Conservation (phyloP, 2,888 invertebrate species). For the Phalera bucephala region DNA sequence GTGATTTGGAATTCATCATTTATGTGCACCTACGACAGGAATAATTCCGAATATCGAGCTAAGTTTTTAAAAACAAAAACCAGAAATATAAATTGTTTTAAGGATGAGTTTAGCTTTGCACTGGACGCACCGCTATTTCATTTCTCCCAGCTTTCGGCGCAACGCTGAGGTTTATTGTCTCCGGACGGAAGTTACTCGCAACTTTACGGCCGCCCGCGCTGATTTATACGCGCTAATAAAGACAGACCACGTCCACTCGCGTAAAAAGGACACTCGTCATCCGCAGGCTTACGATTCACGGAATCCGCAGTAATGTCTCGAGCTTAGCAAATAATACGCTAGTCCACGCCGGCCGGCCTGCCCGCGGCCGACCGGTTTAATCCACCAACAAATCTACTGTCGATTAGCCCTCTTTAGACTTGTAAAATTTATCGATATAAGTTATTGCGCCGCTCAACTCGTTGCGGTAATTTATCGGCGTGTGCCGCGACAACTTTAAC, state of each 20-base stretch:
- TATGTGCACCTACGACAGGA: too few species aligned
- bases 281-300: constrained; percentile 13
- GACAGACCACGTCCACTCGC: constrained; percentile 30
- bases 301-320: constrained; percentile 18
- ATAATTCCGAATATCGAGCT: too few species aligned
- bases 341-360: constrained; percentile 1
- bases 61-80: too few species aligned
- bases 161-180: not conserved
- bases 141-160: not conserved
- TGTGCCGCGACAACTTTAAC: constrained; percentile 3
- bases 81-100: too few species aligned
- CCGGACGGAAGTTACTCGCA: constrained; percentile 1
- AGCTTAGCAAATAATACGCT: constrained; percentile 12
- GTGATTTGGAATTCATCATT: too few species aligned
- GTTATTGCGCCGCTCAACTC: constrained; percentile 24
- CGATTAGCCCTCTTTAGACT: constrained; percentile 25
- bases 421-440: constrained; percentile 25
- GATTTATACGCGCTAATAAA: constrained; percentile 36
- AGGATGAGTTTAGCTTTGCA: too few species aligned
- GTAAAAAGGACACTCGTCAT: constrained; percentile 19
- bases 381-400: constrained; percentile 25
- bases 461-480: constrained; percentile 14
- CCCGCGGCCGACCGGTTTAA: constrained; percentile 11
- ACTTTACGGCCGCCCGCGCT: constrained; percentile 21
- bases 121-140: too few species aligned